These are phyloP conservation scores for Ooceraea biroi DNA, from an alignment of 1,140 invertebrate species.

Conservation along the genomic window DNA sequence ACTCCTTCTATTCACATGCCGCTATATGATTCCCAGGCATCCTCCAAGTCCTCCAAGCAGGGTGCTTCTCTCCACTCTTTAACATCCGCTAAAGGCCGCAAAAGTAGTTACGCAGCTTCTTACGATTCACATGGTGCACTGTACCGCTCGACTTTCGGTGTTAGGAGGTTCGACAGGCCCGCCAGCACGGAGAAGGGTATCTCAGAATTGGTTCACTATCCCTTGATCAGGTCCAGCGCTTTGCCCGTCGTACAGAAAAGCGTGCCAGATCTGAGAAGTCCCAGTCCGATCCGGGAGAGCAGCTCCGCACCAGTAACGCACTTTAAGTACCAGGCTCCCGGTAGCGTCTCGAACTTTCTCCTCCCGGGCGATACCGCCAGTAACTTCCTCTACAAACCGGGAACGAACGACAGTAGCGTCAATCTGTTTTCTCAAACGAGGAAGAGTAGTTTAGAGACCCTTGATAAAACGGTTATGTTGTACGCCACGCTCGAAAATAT, in stretches of 20 bases:
- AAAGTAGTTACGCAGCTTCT: constrained; percentile 69
- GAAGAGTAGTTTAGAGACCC: constrained; percentile 59
- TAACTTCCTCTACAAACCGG: constrained; percentile 79
- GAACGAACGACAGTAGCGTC: constrained; percentile 75
- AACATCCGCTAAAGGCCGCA: constrained; percentile 73
- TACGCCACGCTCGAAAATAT: background rate
- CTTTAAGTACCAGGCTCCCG: constrained; percentile 54
- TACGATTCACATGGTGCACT: constrained; percentile 75
- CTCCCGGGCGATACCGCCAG: constrained; percentile 79
- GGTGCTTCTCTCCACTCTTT: constrained; percentile 78
- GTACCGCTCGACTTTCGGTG: constrained; percentile 75
- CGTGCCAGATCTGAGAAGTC: constrained; percentile 76
- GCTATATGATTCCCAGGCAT: constrained; percentile 80
- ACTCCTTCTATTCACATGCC: constrained; percentile 85
- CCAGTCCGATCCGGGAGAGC: constrained; percentile 58
- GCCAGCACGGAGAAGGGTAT: constrained; percentile 73
- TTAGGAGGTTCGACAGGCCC: constrained; percentile 74
- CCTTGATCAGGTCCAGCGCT: constrained; percentile 69
- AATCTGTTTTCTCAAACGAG: constrained; percentile 76
- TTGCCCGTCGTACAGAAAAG: constrained; percentile 75
- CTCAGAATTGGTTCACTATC: constrained; percentile 72
- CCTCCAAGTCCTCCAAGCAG: constrained; percentile 77
- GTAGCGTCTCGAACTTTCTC: constrained; percentile 73
- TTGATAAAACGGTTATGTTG: too few relatives aligned
- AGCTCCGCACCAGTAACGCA: constrained; percentile 19